These are phyloP conservation scores for Dermatemys mawii DNA, from an alignment of 2,113 vertebrate species.

Conservation along the genomic window DNA sequence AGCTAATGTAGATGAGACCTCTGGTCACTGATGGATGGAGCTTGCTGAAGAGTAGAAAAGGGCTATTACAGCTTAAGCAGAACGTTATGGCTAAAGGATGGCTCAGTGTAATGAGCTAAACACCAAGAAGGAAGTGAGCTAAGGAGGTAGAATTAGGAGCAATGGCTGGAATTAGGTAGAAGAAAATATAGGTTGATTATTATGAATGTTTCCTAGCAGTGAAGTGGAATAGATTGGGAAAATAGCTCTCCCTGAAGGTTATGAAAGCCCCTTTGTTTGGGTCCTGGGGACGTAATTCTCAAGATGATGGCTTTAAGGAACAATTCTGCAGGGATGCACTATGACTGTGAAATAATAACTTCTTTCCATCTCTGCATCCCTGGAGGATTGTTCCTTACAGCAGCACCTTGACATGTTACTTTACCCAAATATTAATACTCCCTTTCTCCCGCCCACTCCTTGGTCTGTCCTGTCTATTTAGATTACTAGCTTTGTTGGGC, in stretches of 20 bases:
- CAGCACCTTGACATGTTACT: background rate
- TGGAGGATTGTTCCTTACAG: background rate
- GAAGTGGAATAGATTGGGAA: background rate
- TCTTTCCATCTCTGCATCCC: background rate
- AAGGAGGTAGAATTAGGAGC: background rate
- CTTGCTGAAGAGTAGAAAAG: background rate
- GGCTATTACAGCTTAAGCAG: background rate
- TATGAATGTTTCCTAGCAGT: background rate
- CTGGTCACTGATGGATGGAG: background rate
- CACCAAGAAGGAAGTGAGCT: background rate
- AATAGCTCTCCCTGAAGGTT: background rate
- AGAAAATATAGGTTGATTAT: background rate
- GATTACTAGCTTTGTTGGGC: background rate
- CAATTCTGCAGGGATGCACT: background rate
- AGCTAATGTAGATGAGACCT: background rate
- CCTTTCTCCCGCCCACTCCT: background rate
- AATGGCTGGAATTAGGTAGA: background rate
- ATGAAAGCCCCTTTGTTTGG: background rate
- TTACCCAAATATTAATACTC: background rate
- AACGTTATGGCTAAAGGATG: background rate
- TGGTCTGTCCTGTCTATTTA: background rate
- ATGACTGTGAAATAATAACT: background rate
- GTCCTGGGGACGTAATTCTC: background rate
- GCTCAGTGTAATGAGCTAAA: background rate
- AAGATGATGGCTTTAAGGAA: background rate